Evolutionary conservation across 1,140 invertebrate genomes (phyloP), one percentile per base, ranked within the genome.

Genomic region (Cyclargus thomasi): DNA sequence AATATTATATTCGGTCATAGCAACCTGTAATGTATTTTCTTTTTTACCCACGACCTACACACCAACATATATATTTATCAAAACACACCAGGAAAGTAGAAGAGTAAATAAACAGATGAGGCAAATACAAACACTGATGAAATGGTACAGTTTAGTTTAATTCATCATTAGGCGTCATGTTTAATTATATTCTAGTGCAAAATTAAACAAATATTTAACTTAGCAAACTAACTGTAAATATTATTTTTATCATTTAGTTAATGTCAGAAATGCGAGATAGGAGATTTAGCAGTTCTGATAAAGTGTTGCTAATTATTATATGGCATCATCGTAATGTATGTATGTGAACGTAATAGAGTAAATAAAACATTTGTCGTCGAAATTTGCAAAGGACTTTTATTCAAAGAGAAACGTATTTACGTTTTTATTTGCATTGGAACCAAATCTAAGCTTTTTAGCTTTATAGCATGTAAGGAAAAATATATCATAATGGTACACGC

Each of bases 141-240:
- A 47, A 47, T 47, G 11, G 14, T 47, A 47, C 1, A 29, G 29
- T 29, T 29, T 29, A 29, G 29, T 29, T 29, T 7, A 47, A 47
- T 14, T 47, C 39, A 39, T 39, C 36, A 1, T 47, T 8, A 47
- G 0, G 14, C 39, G 6, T 47, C 0, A 47, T 47, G 39, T 47
- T 47, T 47, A 47, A 47, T 47, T 47, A 14, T 39, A 39, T 39
- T 39, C 1, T 39, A 21, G 55, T 22, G 55, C 11, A 59, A 59
- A 59, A 59, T 59, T 22, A 20, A 3, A 6, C 53, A 55, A 59
- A 59, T 59, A 59, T 59, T 59, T 59, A 20, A 59, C 55, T 59
- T 59, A 10, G 55, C 55, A 59, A n/a, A 59, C 55, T 21, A 11
- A 47, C 1, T 20, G n/a, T n/a, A 57, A 57, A 57, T 57, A 57